Conservation (phyloP, 2,113 vertebrate genomes). For the Muscicapa adusta region DNA sequence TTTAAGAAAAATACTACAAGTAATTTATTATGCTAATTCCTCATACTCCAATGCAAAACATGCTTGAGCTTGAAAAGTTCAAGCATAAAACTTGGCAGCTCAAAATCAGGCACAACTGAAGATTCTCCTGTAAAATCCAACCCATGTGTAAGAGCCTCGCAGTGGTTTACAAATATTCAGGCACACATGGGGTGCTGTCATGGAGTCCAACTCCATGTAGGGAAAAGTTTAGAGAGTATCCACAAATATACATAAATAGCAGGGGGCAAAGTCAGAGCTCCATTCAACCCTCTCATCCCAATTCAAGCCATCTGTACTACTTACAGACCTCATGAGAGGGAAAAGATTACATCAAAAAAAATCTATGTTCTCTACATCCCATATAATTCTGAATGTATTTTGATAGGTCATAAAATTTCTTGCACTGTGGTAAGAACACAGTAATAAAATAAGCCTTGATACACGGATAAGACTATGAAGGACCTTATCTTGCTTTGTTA, state of each 20-base stretch:
- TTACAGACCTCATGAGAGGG: neutral
- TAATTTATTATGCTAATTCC: neutral
- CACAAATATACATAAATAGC: neutral
- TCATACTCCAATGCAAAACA: neutral
- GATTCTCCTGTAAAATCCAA: neutral
- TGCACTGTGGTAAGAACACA: neutral
- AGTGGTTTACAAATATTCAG: neutral
- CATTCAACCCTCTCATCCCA: neutral
- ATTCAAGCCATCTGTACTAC: neutral
- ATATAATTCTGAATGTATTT: neutral
- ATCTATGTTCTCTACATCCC: neutral
- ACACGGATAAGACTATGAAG: neutral
- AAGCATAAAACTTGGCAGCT: neutral
- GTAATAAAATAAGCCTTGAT: neutral
- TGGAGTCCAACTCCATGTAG: neutral
- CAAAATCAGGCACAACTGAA: neutral
- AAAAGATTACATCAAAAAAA: neutral
- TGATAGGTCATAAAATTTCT: neutral
- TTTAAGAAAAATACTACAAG: neutral
- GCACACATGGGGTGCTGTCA: neutral
- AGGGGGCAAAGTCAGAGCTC: neutral
- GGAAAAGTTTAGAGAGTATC: neutral
- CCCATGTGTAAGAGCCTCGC: neutral
- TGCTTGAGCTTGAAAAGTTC: neutral
- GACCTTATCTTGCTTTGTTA: neutral